Base-by-base conservation (phyloP, 2,888 invertebrate genomes). In the Spilosoma lubricipeda region DNA sequence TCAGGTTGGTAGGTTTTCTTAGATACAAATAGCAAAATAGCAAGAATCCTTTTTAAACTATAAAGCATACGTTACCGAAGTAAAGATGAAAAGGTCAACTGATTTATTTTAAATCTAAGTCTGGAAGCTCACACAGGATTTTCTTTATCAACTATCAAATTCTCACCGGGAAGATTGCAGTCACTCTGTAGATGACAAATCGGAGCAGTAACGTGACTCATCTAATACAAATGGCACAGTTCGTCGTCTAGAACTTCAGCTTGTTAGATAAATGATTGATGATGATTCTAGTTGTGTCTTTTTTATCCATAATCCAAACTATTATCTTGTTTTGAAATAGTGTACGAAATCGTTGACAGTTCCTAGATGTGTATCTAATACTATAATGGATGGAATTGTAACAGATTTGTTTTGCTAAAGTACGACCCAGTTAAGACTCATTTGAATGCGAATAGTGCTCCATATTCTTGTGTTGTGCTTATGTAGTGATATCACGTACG, bases 391-490 rank as follows among this genome's bases (percentile, higher is more conserved):
- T 56, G 23, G 20, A n/a, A n/a, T n/a, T 2, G n/a, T 56, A 23
- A 69, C 67, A 72, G 66, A 66, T 67, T 27, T 72, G 67, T 72
- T 72, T 72, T 39, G 56, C 42, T 39, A 59, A 48, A 45, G 52
- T 48, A 68, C 39, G 65, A 65, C 63, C 27, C 45, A 63, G 67
- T 45, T 72, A 27, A 13, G 36, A 13, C 15, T 42, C 45, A 63
- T 63, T 18, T 30, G 59, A 27, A 59, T 59, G n/a, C 59, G 4
- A 59, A 27, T 11, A 15, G 1, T 59, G 59, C 27, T 59, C 15
- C 59, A 27, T 27, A 27, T 59, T 27, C 27, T 27, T 27, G 27
- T 27, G 27, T 59, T 3, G 27, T 59, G 5, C 5, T 59, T 59
- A n/a, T 59, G 59, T 15, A 59, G 13, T 27, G 27, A 5, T 15